Conservation (phyloP, 2,888 invertebrate genomes). For the Opisthograptis luteolata region DNA sequence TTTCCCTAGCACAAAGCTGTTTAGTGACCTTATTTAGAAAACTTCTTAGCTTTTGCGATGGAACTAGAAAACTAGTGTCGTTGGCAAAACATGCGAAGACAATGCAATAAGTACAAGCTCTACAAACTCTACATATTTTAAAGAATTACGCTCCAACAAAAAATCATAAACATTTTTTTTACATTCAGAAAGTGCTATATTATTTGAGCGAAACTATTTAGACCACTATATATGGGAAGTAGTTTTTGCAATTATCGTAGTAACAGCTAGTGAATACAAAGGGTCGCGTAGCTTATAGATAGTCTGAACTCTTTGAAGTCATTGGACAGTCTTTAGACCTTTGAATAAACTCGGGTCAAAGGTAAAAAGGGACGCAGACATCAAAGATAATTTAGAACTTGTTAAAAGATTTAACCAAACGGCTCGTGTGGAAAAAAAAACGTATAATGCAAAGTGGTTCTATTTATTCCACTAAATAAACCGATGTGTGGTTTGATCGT, state of each 20-base stretch:
- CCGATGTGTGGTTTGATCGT: conserved; percentile 2
- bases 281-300: conserved; percentile 56
- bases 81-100: conserved; percentile 14
- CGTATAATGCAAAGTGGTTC: conserved; percentile 27
- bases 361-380: conserved; percentile 70
- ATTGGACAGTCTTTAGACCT: conserved; percentile 52
- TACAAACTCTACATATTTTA: too few relatives aligned
- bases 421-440: conserved; percentile 30
- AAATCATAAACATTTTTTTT: too few relatives aligned
- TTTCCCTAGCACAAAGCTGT: conserved; percentile 54
- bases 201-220: neutral
- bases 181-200: neutral
- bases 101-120: conserved; percentile 9
- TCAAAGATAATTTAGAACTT: conserved; percentile 73
- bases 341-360: conserved; percentile 67
- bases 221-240: conserved; percentile 29
- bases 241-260: conserved; percentile 30
- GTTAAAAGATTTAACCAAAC: conserved; percentile 59
- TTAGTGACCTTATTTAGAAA: conserved; percentile 50
- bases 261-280: conserved; percentile 49
- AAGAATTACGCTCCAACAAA: too few relatives aligned
- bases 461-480: conserved; percentile 28
- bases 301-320: conserved; percentile 68
- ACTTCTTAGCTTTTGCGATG: conserved; percentile 30
- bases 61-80: conserved; percentile 19